Conservation (phyloP, 2,888 invertebrate species). For the Chymomyza amoena region DNA sequence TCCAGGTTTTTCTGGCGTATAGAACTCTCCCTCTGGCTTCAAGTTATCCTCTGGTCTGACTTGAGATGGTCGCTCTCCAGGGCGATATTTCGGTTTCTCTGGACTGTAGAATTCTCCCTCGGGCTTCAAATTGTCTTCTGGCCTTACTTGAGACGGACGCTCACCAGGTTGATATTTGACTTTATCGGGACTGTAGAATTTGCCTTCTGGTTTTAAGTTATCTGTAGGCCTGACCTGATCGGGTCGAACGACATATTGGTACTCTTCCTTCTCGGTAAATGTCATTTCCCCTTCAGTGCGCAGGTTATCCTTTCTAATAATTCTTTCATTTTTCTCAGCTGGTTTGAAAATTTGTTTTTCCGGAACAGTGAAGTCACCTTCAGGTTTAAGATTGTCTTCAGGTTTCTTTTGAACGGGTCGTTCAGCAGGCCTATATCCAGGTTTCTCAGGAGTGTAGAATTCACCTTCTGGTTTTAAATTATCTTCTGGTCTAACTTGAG, state of each 20-base stretch:
- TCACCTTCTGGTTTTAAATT: slow-evolving; percentile 79
- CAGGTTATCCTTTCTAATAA: slow-evolving; percentile 79
- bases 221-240: slow-evolving; percentile 78
- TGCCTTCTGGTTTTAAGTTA: slow-evolving; percentile 80
- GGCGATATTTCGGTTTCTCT: slow-evolving; percentile 79
- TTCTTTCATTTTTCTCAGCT: slow-evolving; percentile 78
- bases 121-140: slow-evolving; percentile 81
- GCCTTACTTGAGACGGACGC: slow-evolving; percentile 76
- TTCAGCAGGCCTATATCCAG: slow-evolving; percentile 77
- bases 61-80: slow-evolving; percentile 78
- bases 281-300: slow-evolving; percentile 81
- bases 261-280: slow-evolving; percentile 70
- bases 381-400: slow-evolving; percentile 80
- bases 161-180: slow-evolving; percentile 74
- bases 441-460: slow-evolving; percentile 77
- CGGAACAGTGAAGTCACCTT: slow-evolving; percentile 80
- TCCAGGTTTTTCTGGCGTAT: slow-evolving; percentile 78
- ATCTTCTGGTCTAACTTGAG: slow-evolving; percentile 79
- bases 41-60: slow-evolving; percentile 81
- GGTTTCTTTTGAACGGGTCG: slow-evolving; percentile 78
- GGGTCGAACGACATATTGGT: slow-evolving; percentile 79
- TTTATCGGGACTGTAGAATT: slow-evolving; percentile 79
- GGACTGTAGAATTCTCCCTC: slow-evolving; percentile 80
- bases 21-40: slow-evolving; percentile 79
- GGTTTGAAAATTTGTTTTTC: slow-evolving; percentile 73